phyloP scores from a whole-genome alignment of 1,140 invertebrate species.

The Drosophila novamexicana region DNA sequence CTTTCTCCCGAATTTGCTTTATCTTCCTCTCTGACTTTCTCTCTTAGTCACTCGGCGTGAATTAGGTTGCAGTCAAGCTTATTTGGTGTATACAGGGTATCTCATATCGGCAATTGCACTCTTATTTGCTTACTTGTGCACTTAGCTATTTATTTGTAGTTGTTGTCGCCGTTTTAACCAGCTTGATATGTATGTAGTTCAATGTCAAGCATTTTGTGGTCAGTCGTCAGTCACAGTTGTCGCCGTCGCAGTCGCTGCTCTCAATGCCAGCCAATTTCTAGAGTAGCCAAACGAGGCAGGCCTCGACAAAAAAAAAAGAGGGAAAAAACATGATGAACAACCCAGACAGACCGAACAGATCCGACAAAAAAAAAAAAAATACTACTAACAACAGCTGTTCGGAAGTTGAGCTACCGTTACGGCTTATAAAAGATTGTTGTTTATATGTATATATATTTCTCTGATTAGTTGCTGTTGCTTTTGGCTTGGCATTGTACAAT shows the following conservation, averaged over 20 bases:
- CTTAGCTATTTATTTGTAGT: slow-evolving; percentile 26
- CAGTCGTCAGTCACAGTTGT: slow-evolving; percentile 58
- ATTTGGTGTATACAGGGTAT: background rate
- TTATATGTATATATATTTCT: slow-evolving; percentile 18
- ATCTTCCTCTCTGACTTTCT: background rate
- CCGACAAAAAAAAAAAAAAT: slow-evolving; percentile 34
- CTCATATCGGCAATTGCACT: background rate
- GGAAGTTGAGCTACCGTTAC: slow-evolving; percentile 68
- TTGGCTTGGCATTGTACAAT: slow-evolving; percentile 68
- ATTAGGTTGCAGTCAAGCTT: too few relatives aligned
- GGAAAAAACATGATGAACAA: slow-evolving; percentile 35
- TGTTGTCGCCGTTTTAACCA: slow-evolving; percentile 14
- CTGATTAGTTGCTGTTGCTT: slow-evolving; percentile 21
- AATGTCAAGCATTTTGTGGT: slow-evolving; percentile 72
- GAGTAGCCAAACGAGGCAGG: slow-evolving; percentile 63
- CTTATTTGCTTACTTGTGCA: slow-evolving; percentile 21
- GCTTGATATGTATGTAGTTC: slow-evolving; percentile 53
- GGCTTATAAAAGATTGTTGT: slow-evolving; percentile 59
- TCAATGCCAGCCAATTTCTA: slow-evolving; percentile 72
- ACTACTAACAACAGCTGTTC: slow-evolving; percentile 56
- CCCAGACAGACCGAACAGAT: slow-evolving; percentile 33
- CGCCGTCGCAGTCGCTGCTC: slow-evolving; percentile 47
- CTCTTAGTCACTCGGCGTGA: background rate
- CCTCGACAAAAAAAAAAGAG: slow-evolving; percentile 10
- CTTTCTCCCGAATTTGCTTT: too few relatives aligned